Evolutionary conservation across 2,888 invertebrate species (phyloP).

Genomic region (Calephelis perditalis): DNA sequence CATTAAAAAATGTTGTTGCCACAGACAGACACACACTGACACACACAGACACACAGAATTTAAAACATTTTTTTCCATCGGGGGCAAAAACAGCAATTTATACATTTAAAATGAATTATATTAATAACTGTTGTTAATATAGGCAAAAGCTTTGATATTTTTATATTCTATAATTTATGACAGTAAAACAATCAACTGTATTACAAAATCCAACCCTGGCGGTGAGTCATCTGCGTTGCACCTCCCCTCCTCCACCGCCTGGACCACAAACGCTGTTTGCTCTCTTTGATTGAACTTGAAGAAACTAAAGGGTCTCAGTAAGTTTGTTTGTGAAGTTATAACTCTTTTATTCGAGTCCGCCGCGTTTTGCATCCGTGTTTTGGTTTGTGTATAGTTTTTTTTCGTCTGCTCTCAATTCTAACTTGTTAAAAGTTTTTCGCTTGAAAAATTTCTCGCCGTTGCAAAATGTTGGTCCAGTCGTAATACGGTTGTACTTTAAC

Average conservation of each 20-base stretch:
- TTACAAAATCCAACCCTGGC: too few relatives aligned
- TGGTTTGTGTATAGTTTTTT: slow-evolving; percentile 31
- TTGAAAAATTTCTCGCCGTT: slow-evolving; percentile 23
- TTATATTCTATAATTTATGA: too few relatives aligned
- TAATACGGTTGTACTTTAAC: background rate
- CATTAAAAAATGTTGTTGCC: too few relatives aligned
- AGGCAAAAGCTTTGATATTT: too few relatives aligned
- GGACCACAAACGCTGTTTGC: slow-evolving; percentile 53
- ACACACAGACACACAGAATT: too few relatives aligned
- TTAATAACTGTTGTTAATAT: too few relatives aligned
- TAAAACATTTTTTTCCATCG: too few relatives aligned
- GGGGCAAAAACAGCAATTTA: too few relatives aligned
- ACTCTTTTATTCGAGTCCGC: slow-evolving; percentile 44
- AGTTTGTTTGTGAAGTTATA: slow-evolving; percentile 53
- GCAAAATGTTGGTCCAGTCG: slow-evolving; percentile 18
- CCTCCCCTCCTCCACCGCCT: slow-evolving; percentile 40
- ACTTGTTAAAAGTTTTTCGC: slow-evolving; percentile 48
- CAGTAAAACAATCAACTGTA: too few relatives aligned
- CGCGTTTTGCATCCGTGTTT: slow-evolving; percentile 37
- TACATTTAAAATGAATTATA: too few relatives aligned
- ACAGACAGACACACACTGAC: too few relatives aligned
- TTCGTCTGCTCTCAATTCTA: slow-evolving; percentile 42
- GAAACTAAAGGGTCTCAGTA: slow-evolving; percentile 44
- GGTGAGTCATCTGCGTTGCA: slow-evolving; percentile 58
- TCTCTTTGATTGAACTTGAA: slow-evolving; percentile 66